These are phyloP conservation scores for Pteromalus puparum DNA, from an alignment of 1,140 invertebrate genomes.

Conservation along the genomic window DNA sequence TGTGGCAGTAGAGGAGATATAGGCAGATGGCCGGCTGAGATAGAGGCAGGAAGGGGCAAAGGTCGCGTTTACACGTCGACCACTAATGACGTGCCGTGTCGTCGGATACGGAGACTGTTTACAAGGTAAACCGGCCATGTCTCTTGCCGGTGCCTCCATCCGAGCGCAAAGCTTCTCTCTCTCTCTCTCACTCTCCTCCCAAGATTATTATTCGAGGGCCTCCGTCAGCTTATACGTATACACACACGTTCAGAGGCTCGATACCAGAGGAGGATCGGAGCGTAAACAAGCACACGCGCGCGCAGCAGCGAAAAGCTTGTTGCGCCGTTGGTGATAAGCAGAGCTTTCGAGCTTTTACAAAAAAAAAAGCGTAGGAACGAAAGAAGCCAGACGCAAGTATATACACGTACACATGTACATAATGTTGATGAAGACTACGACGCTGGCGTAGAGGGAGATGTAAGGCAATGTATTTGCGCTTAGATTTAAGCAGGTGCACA, in stretches of 20 bases:
- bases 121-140: conserved; percentile 66
- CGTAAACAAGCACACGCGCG: conserved; percentile 54
- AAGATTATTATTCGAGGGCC: conserved; percentile 65
- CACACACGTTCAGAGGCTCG: conserved; percentile 1
- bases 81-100: conserved; percentile 71
- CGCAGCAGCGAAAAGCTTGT: conserved; percentile 52
- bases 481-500: conserved; percentile 34
- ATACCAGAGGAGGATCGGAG: conserved; percentile 4
- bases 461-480: conserved; percentile 19
- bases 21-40: conserved; percentile 1
- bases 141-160: conserved; percentile 31
- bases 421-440: conserved; percentile 39
- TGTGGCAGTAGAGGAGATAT: background rate
- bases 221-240: conserved; percentile 13
- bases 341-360: conserved; percentile 2
- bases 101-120: conserved; percentile 67
- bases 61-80: conserved; percentile 63
- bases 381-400: background rate
- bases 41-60: conserved; percentile 32
- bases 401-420: background rate
- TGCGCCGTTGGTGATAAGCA: conserved; percentile 45
- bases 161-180: conserved; percentile 39
- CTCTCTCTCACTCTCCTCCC: conserved; percentile 49
- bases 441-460: conserved; percentile 13
- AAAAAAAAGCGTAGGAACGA: background rate